These are phyloP conservation scores for Calidris pygmaea DNA, from an alignment of 2,113 vertebrate species.

Conservation along the genomic window DNA sequence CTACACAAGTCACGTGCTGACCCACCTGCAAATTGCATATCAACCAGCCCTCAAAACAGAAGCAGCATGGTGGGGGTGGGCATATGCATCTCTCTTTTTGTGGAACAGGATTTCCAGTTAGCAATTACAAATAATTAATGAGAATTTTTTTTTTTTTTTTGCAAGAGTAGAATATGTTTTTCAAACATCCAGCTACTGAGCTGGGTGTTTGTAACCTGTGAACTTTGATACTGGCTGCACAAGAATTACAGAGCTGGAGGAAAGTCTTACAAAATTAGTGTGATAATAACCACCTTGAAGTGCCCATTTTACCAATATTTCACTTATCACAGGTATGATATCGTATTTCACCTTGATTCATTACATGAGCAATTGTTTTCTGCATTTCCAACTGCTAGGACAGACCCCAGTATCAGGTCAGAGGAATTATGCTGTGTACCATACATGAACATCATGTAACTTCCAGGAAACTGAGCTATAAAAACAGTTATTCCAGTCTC, in stretches of 20 bases:
- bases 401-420: background rate
- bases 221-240: background rate
- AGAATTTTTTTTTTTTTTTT: background rate
- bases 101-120: background rate
- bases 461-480: background rate
- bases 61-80: background rate
- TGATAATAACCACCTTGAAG: background rate
- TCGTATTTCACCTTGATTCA: background rate
- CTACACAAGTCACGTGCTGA: background rate
- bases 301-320: background rate
- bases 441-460: accelerated
- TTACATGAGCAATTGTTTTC: background rate
- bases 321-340: background rate
- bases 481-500: background rate
- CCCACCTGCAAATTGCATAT: background rate
- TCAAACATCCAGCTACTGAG: background rate
- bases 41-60: background rate
- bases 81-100: background rate
- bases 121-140: background rate
- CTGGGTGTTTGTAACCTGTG: background rate
- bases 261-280: background rate
- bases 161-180: background rate
- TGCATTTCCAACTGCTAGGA: background rate
- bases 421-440: background rate
- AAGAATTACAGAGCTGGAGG: background rate